Percentiles rank a stretch among this genome's conserved stretches.
phyloP scores from a whole-genome alignment of 2,797 vertebrate species.

The Australoheros facetus region DNA sequence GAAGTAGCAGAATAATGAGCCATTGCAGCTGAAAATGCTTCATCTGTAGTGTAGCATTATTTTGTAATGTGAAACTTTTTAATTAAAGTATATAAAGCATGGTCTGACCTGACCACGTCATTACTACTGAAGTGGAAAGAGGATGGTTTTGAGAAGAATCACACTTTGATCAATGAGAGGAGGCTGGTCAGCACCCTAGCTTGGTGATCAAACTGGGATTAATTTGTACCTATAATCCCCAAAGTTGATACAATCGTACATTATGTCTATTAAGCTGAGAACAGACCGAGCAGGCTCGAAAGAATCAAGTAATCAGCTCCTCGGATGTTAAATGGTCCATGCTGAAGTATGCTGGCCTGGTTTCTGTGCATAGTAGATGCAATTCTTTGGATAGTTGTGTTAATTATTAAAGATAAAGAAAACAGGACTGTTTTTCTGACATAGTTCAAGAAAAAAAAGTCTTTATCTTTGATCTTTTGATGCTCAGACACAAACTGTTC shows the following conservation, averaged over 20 bases:
- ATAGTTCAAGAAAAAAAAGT: not conserved
- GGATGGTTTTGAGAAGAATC: accelerated
- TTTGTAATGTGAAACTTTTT: not conserved
- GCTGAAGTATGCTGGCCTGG: not conserved
- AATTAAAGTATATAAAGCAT: not conserved
- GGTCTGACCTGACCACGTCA: not conserved
- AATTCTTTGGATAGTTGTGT: not conserved
- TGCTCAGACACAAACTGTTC: not conserved
- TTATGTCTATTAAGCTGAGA: constrained; percentile 9
- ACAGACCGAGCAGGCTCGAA: not conserved
- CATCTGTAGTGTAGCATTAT: not conserved
- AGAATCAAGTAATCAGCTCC: not conserved
- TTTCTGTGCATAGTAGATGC: not conserved
- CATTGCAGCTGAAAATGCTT: not conserved
- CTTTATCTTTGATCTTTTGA: not conserved
- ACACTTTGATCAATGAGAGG: constrained; percentile 20
- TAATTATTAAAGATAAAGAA: not conserved
- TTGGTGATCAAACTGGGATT: not conserved
- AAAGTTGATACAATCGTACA: constrained; percentile 9
- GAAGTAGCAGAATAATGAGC: not conserved
- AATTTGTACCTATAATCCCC: constrained; percentile 7
- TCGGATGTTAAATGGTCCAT: not conserved
- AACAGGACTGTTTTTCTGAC: not conserved
- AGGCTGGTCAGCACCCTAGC: not conserved
- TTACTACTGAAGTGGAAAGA: not conserved